Conservation (phyloP, 2,797 vertebrate genomes). For the Lates japonicus region DNA sequence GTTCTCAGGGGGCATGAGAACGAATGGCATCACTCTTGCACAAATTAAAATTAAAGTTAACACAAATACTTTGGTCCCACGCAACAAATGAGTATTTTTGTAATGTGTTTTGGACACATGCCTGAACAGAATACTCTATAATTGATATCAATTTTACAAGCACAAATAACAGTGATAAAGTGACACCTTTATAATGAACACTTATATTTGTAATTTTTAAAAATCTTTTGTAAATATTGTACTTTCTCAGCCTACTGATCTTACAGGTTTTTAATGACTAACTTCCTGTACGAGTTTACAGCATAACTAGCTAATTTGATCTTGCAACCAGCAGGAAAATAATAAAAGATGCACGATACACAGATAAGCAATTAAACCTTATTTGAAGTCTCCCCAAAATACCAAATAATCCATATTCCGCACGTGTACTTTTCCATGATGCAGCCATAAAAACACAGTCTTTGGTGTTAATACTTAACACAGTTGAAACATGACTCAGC, state of each 20-base stretch:
- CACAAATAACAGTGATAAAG: neutral
- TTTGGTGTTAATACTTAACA: neutral
- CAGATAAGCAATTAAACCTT: neutral
- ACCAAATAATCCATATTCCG: neutral
- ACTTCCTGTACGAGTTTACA: neutral
- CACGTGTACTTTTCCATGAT: neutral
- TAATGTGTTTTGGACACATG: constrained; percentile 8
- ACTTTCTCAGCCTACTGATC: neutral
- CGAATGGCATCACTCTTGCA: neutral
- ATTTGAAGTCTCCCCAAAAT: neutral
- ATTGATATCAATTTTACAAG: neutral
- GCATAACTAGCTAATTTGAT: neutral
- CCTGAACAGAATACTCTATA: neutral
- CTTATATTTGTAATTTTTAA: no score
- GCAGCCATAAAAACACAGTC: neutral
- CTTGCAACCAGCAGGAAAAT: neutral
- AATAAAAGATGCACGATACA: neutral
- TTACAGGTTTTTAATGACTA: neutral
- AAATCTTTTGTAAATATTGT: neutral
- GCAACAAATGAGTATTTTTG: neutral
- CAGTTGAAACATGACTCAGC: neutral
- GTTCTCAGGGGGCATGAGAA: constrained; percentile 1
- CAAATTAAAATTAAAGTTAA: neutral
- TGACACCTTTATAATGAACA: no score
- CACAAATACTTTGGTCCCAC: neutral